Base-by-base conservation (phyloP, 2,888 invertebrate genomes). In the Branchellion lobata region DNA sequence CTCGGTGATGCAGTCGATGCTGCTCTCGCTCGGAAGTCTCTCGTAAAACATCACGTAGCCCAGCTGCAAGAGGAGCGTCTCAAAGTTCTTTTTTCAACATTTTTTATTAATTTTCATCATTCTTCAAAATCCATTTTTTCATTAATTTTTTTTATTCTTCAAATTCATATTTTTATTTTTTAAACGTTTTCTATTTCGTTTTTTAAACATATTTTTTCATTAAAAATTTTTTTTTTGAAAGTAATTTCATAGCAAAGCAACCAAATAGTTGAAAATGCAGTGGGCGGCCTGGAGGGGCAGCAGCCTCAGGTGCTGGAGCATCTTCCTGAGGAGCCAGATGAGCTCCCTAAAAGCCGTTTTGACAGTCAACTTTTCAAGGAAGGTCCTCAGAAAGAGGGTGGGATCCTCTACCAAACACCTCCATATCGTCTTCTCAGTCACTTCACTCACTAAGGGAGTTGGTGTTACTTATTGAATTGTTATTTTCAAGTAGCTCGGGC, bases 31-130 rank as follows among this genome's bases (percentile, higher is more conserved):
- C 0, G 98, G 96, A 18, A 95, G 93, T 79, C 99, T 90, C 1
- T 98, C 97, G 85, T 98, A 98, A 89, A 97, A 99, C 98, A 99
- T 99, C 1, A 99, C 94, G 86, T 96, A 99, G 0, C 99, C 99
- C 84, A 99, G 88, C 89, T 89, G 73, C 29, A 78, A 21, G 31
- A 34, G 5, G 5, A 77, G 21, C 1, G 1, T 18, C 5, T 14
- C 21, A 5, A 29, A 29, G 61, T 65, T 18, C n/a, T 5, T 21
- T n/a, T n/a, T n/a, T n/a, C n/a, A n/a, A n/a, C n/a, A n/a, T n/a
- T n/a, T n/a, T n/a, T n/a, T n/a, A n/a, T 27, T 11, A 75, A 68
- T 8, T 5, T 27, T 61, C 27, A 11, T 29, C 73, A 51, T 53
- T 57, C 1, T 24, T 80, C 33, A 11, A 36, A 27, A 75, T 73